Conservation (phyloP, 2,113 vertebrate genomes). For the Rhinolophus sinicus region DNA sequence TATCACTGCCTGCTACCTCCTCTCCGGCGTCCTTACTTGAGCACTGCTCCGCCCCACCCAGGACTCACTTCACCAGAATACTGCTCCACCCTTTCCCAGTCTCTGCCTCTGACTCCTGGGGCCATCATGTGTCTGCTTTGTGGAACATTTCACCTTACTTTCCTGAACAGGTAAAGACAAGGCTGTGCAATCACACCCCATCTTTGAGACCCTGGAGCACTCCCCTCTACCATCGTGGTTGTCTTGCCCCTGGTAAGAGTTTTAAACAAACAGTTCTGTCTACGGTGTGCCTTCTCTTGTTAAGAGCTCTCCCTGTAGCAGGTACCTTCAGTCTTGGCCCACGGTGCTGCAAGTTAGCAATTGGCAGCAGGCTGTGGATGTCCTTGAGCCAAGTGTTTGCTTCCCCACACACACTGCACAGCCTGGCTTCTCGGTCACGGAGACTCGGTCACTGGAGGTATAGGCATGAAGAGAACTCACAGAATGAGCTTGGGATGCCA, state of each 20-base stretch:
- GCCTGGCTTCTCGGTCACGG: neutral
- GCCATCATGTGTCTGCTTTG: neutral
- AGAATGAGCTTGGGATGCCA: neutral
- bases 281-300: neutral
- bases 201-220: neutral
- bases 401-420: neutral
- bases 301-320: slow-evolving; percentile 29
- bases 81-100: neutral
- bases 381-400: neutral
- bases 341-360: neutral
- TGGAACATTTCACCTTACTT: neutral
- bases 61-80: neutral
- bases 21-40: neutral
- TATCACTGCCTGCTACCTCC: neutral
- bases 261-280: neutral
- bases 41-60: neutral
- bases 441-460: neutral
- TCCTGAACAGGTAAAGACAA: neutral
- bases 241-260: neutral
- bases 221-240: neutral
- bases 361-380: neutral
- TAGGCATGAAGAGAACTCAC: neutral
- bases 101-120: neutral
- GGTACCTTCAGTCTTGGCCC: neutral
- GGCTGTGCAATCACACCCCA: neutral